These are phyloP conservation scores for Nasonia longicornis DNA, from an alignment of 1,140 invertebrate genomes.

Conservation along the genomic window DNA sequence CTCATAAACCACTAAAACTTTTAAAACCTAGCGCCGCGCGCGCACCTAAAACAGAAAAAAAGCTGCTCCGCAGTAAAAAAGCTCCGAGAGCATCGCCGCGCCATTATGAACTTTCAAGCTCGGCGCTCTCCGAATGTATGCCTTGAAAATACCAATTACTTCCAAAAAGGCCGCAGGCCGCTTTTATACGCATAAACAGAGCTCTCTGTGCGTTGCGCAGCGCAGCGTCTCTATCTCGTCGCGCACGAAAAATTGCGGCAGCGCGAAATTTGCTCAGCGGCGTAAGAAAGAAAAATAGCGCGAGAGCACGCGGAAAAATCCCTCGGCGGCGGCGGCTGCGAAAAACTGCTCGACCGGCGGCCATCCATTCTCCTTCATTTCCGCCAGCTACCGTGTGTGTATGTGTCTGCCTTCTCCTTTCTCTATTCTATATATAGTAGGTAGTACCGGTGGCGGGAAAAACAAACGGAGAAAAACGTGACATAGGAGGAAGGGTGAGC, in stretches of 20 bases:
- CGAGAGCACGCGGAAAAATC: neutral
- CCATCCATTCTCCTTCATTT: slow-evolving; percentile 44
- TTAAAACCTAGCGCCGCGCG: slow-evolving; percentile 21
- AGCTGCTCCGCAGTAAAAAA: neutral
- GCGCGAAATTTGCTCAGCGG: neutral
- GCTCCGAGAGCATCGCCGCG: neutral
- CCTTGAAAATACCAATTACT: slow-evolving; percentile 42
- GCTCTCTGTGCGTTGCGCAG: neutral
- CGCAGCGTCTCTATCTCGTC: too few species aligned
- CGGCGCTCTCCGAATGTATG: slow-evolving; percentile 4
- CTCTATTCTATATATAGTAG: too few species aligned
- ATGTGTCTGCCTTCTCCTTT: neutral
- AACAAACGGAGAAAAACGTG: slow-evolving; percentile 36
- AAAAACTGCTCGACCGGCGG: slow-evolving; percentile 28
- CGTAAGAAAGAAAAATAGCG: neutral
- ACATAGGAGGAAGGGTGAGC: neutral
- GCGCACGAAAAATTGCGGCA: slow-evolving; percentile 5
- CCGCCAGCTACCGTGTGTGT: neutral
- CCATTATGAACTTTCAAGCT: slow-evolving; percentile 22
- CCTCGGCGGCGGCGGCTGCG: neutral
- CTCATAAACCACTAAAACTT: slow-evolving; percentile 26
- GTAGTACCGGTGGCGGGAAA: neutral
- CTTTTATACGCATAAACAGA: slow-evolving; percentile 7
- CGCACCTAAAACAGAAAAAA: neutral
- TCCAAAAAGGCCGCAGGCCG: neutral